Percentiles rank a stretch among this genome's conserved stretches.
phyloP scores from a whole-genome alignment of 2,113 vertebrate species.

The Empidonax traillii region DNA sequence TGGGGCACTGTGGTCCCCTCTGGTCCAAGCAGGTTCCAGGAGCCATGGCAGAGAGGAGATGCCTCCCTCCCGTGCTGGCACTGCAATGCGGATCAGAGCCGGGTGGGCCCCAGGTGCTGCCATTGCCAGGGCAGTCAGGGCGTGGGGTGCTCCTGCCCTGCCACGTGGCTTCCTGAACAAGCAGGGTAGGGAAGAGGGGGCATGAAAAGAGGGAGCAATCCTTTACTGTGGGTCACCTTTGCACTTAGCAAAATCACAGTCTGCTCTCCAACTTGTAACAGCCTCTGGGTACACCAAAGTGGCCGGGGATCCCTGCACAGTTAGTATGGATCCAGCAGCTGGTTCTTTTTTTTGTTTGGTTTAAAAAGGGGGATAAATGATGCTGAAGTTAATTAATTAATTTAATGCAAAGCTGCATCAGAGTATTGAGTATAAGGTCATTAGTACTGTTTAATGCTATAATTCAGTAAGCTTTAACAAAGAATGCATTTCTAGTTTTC shows the following conservation, averaged over 20 bases:
- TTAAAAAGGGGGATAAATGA: background rate
- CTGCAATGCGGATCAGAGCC: background rate
- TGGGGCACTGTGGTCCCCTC: background rate
- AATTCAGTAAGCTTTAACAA: background rate
- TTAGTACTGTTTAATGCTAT: background rate
- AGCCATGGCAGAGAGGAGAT: rapidly evolving
- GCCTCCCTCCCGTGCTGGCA: background rate
- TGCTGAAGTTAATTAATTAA: background rate
- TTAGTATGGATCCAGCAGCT: background rate
- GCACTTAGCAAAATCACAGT: background rate
- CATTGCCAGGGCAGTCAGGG: rapidly evolving
- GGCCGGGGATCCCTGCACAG: background rate
- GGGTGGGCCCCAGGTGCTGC: background rate
- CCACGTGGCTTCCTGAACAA: rapidly evolving
- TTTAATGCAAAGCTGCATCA: background rate
- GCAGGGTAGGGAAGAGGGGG: background rate
- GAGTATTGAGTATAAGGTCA: background rate
- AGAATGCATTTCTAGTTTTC: background rate
- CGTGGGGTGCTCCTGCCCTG: background rate
- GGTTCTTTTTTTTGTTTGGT: background rate
- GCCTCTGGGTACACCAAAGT: rapidly evolving
- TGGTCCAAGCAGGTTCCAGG: background rate
- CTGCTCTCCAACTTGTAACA: background rate
- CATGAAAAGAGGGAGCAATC: rapidly evolving
- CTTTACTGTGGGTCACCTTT: background rate